These are phyloP conservation scores for Ophion ellenae DNA, from an alignment of 2,888 invertebrate genomes.

Conservation along the genomic window DNA sequence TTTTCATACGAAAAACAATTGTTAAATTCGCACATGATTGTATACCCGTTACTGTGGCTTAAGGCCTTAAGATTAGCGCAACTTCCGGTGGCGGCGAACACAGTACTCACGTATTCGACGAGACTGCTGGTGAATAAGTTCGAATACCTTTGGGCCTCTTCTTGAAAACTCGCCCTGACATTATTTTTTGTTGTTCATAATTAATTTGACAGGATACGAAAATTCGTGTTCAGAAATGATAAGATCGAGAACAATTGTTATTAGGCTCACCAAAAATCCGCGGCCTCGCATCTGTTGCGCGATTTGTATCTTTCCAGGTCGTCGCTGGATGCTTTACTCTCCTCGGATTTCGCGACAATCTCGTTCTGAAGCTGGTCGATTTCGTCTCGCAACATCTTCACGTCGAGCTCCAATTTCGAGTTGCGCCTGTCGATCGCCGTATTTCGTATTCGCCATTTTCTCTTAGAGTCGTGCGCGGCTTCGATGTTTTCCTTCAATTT, in stretches of 20 bases:
- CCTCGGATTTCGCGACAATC: constrained; percentile 27
- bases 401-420: constrained; percentile 55
- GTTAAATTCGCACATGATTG: no score
- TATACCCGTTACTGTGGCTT: no score
- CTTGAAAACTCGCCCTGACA: constrained; percentile 53
- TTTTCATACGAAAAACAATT: no score
- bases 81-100: background rate
- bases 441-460: constrained; percentile 47
- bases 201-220: background rate
- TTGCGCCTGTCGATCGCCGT: constrained; percentile 45
- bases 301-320: constrained; percentile 37
- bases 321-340: constrained; percentile 42
- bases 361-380: constrained; percentile 34
- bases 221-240: background rate
- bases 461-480: constrained; percentile 38
- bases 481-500: constrained; percentile 44
- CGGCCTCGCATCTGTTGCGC: constrained; percentile 45
- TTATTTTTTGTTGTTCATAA: background rate
- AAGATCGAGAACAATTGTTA: background rate
- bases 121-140: constrained; percentile 48
- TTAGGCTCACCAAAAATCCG: constrained; percentile 52
- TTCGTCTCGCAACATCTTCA: constrained; percentile 30
- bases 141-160: constrained; percentile 51
- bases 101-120: constrained; percentile 59
- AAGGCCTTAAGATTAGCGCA: background rate